Percentiles rank a stretch among this genome's conserved stretches.
Evolutionary conservation across 2,888 invertebrate species (phyloP).

Genomic region (Diplolepis rosae): DNA sequence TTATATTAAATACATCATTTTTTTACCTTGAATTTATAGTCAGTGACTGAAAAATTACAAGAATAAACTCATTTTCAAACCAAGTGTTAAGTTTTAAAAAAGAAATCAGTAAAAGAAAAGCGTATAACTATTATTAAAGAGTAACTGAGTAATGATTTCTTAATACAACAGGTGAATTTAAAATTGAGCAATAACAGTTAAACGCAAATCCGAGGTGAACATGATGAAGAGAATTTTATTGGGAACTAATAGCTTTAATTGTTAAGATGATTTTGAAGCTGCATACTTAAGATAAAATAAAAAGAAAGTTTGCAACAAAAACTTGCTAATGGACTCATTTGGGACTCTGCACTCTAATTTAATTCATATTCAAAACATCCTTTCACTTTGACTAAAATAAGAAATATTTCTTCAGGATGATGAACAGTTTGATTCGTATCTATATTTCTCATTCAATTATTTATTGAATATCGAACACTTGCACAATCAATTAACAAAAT

Average conservation of each 20-base stretch:
- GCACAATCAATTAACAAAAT: neutral
- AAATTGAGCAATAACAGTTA: neutral
- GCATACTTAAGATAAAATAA: neutral
- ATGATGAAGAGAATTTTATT: neutral
- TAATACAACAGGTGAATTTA: neutral
- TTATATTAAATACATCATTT: too few species aligned
- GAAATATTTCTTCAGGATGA: too few species aligned
- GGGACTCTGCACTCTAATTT: neutral
- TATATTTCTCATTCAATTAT: too few species aligned
- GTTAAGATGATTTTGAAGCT: neutral
- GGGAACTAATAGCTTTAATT: neutral
- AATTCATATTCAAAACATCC: conserved; percentile 5
- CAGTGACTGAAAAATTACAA: too few species aligned
- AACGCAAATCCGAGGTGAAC: neutral
- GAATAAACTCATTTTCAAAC: too few species aligned
- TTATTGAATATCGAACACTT: too few species aligned
- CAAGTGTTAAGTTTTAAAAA: too few species aligned
- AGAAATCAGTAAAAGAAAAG: too few species aligned
- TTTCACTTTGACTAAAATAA: conserved; percentile 24
- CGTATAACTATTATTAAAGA: too few species aligned
- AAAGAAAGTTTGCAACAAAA: neutral
- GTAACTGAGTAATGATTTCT: neutral
- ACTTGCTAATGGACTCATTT: conserved; percentile 10
- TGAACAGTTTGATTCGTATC: too few species aligned
- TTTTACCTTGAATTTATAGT: too few species aligned